Base-by-base conservation (phyloP, 2,888 invertebrate genomes). In the Podabrus alpinus region DNA sequence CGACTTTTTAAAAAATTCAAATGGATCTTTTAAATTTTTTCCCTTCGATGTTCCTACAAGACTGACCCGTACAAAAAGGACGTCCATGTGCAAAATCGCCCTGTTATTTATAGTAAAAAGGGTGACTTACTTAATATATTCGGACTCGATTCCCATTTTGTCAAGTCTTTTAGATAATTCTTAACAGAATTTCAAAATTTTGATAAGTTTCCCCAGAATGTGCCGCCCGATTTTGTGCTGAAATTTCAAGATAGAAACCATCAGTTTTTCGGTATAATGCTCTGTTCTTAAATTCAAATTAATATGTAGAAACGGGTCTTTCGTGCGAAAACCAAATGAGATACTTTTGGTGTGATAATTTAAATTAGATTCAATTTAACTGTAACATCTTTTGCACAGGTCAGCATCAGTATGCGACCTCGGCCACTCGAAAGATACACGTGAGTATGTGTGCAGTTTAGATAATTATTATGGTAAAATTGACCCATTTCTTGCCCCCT, bases 351-450 rank as follows among this genome's bases (percentile, higher is more conserved):
- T 60, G 59, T 9, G 70, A 64, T 70, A 64, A 70, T 66, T 45
- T 45, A 66, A 71, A 71, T 66, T 71, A 66, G 17, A 71, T 45
- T 59, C 66, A 29, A 66, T 71, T 71, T 71, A 69, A 69, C 15
- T 62, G 61, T 9, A 71, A 67, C 25, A 19, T 64, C 62, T 69
- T 64, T 25, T 29, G 5, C 59, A 59, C 59, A 67, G 71, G 67
- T 71, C 71, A 71, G 66, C 64, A 71, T 66, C 66, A 66, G 71
- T 17, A 71, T 60, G 59, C 66, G 67, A 71, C 71, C 71, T 66
- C 60, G 59, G 62, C 62, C 29, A 11, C 11, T n/a, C 45, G 45
- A 45, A n/a, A 45, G 3, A 45, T 45, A 45, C 45, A 45, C n/a
- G 17, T 21, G 62, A 21, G 21, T 17, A n/a, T 9, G 19, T 9